Conservation (phyloP, 2,797 vertebrate genomes). For the Anguilla obscura region DNA sequence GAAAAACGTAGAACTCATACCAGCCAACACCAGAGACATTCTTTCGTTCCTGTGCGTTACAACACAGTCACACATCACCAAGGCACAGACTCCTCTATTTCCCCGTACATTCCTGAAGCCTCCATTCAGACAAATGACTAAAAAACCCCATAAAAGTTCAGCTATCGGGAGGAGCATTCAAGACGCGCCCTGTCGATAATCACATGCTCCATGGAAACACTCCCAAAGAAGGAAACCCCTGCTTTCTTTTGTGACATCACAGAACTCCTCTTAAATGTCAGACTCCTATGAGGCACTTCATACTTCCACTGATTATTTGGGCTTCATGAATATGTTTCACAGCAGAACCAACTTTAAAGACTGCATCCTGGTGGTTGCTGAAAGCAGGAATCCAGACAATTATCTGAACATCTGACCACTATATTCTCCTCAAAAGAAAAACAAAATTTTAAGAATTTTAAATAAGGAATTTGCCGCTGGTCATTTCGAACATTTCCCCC, state of each 20-base stretch:
- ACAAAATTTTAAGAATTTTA: not conserved
- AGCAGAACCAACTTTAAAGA: constrained; percentile 1
- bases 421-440: not conserved
- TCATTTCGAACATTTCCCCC: not conserved
- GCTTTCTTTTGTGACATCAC: constrained; percentile 10
- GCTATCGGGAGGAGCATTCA: not conserved
- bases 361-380: not conserved
- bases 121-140: not conserved
- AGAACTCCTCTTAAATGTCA: not conserved
- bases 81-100: constrained; percentile 22
- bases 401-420: not conserved
- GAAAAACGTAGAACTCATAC: constrained; percentile 64
- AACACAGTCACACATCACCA: constrained; percentile 16
- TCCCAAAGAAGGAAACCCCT: not conserved
- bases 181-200: not conserved
- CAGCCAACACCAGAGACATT: constrained; percentile 69
- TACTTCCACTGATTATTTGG: constrained; percentile 8
- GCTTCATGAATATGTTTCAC: not conserved
- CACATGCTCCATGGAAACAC: not conserved
- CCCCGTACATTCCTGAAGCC: constrained; percentile 22
- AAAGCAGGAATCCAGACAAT: not conserved
- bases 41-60: constrained; percentile 55
- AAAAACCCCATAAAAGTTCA: not conserved
- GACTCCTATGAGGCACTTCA: not conserved
- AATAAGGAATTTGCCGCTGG: not conserved